Evolutionary conservation across 2,113 vertebrate genomes (phyloP), one percentile per base, ranked within the genome.

Genomic region (Thermophis baileyi): DNA sequence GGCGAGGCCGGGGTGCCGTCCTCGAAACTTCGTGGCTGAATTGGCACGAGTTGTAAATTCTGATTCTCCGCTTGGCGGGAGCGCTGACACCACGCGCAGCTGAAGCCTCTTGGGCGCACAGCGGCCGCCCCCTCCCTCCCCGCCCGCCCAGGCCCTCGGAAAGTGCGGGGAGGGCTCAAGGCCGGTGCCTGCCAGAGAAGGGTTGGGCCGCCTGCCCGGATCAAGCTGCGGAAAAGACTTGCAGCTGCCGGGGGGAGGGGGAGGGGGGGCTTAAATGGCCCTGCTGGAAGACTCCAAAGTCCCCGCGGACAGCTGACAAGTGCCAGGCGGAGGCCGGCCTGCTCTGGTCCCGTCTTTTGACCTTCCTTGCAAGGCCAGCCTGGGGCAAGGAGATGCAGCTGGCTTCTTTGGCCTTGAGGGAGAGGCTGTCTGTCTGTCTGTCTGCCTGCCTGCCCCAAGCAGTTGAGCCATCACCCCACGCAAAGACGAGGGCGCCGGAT

Each of bases 41-140:
- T 20, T 40, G n/a, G n/a, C n/a, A 35, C 69, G 12, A 40, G 16
- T 6, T 74, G 69, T 2, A 6, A 35, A 6, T 35, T 18, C 69
- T 35, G 69, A 18, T 6, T 74, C 69, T 16, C 63, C 69, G 30
- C n/a, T 35, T 40, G 30, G 69, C n/a, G 2, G 16, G n/a, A 40
- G 30, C 69, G 18, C 6, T 1, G 69, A 0, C 6, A 0, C 1
- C 14, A 2, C 0, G 0, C 1, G 6, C 69, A 40, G 6, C n/a
- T 74, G 0, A 20, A 35, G n/a, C 69, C 11, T 74, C 5, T 35
- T 16, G 63, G 63, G 30, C 12, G 30, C 30, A 2, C 0, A 9
- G 50, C 47, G 50, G 50, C 18, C 2, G 16, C 87, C 18, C 40
- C 74, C 9, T 1, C 74, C 74, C n/a, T 3, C 74, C 40, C 35